Conservation (phyloP, 1,140 invertebrate genomes). For the Himalopsyche phryganea region DNA sequence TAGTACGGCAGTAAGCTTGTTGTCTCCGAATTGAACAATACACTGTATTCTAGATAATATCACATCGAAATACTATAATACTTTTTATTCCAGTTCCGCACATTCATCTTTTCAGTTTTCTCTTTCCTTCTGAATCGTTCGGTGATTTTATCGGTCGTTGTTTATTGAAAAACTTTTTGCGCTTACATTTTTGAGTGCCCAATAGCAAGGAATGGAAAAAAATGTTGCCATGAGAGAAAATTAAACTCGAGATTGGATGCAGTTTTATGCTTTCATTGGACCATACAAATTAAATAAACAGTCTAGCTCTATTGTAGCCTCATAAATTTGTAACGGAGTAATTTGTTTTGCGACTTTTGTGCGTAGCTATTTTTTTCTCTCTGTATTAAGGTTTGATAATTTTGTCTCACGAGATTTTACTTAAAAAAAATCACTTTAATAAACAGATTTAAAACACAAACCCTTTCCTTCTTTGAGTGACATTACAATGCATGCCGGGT, state of each 20-base stretch:
- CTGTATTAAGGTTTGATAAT: too few relatives aligned
- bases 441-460: too few relatives aligned
- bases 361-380: too few relatives aligned
- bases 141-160: slow-evolving; percentile 24
- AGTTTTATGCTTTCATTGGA: not conserved
- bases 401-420: too few relatives aligned
- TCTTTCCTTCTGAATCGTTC: not conserved
- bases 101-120: not conserved
- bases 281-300: not conserved
- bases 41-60: slow-evolving; percentile 14
- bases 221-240: not conserved
- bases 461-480: too few relatives aligned
- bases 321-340: too few relatives aligned
- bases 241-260: not conserved
- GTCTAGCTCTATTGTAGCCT: not conserved
- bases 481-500: too few relatives aligned
- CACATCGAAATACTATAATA: slow-evolving; percentile 13
- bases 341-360: too few relatives aligned
- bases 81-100: too few relatives aligned
- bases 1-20: slow-evolving; percentile 3
- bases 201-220: not conserved
- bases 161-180: slow-evolving; percentile 30
- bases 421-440: too few relatives aligned
- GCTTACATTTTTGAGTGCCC: slow-evolving; percentile 5
- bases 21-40: slow-evolving; percentile 6